Evolutionary conservation across 2,888 invertebrate genomes (phyloP), one percentile per base, ranked within the genome.

Genomic region (Drosophila nr. medialis): DNA sequence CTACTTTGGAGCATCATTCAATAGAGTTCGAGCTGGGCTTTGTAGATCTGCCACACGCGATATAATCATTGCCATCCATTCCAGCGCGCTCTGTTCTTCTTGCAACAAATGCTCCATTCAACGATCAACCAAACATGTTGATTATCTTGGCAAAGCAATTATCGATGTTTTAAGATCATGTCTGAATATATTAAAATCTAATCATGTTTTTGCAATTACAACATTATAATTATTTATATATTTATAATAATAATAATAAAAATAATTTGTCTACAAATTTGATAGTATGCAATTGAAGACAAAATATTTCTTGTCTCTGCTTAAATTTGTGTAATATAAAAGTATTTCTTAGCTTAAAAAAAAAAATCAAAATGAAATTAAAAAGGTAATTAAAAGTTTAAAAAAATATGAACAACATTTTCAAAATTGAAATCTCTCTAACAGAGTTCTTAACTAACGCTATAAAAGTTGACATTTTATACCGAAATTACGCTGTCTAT

Each of bases 31-130:
- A 56, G 40, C 64, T 53, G 45, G 34, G 64, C 61, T 74, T 73
- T 75, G 75, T 62, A 62, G 79, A 86, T 81, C 74, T 68, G 72
- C 73, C 67, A 73, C 83, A 86, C 72, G 83, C 86, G 83, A 88
- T 88, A 74, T 36, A 61, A 70, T 54, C 67, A 66, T 69, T 50
- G 58, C 51, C 56, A 54, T 75, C 55, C 51, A 75, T 62, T 65
- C 50, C 48, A 63, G 40, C 42, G 8, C 38, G 51, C 13, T 29
- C 27, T 21, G 3, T 48, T 51, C 10, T 11, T 6, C 18, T 4
- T 6, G 27, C 24, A 30, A 24, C 34, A 50, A 50, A 48, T 59
- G n/a, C 13, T 51, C 30, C 38, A 34, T 8, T 34, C 29, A 36
- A 29, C 18, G 24, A 65, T 48, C n/a, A 29, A 30, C 13, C 27